Evolutionary conservation across 92 coral and sea anemone species (phyloP), one percentile per base, ranked within the genome.

Genomic region (Zoanthus sansibaricus): DNA sequence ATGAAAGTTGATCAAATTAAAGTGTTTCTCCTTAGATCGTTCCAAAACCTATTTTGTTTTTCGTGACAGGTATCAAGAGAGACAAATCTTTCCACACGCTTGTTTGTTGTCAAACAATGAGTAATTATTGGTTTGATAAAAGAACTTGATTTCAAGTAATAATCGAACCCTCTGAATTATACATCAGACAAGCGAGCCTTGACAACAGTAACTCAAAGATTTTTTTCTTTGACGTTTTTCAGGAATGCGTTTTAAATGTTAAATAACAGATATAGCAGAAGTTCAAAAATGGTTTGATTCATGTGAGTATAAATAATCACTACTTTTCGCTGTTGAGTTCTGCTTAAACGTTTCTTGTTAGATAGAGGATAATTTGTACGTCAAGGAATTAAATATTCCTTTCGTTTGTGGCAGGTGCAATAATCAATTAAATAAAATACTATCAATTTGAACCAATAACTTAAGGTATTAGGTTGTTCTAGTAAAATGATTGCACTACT

Each of bases 111-210:
- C 75, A 46, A 80, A 66, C 85, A 80, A 66, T 20, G 59, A 68
- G 84, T 79, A 79, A 80, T 66, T 80, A 80, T 46, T 44, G 66
- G 44, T 80, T 20, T 49, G 75, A 44, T 71, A 47, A 80, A 80
- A 47, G 85, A 80, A 62, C 73, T 64, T 64, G 18, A 80, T 80
- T 80, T 80, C 70, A 61, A 67, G 85, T 72, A 80, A 64, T 80
- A 67, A 80, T 62, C 59, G 85, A 44, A 64, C 75, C 47, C 25
- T 49, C 20, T 80, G 58, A 80, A 80, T 80, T 18, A 80, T 80
- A 8, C 33, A 80, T 66, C 21, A 14, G n/a, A 42, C 45, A 80
- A 67, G 20, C 85, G 85, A 64, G 75, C 66, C 75, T 66, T 80
- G 66, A 80, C 74, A 67, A 80, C 13, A 18, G n/a, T 32, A 80